These are phyloP conservation scores for Tylochromis polylepis DNA, from an alignment of 2,113 vertebrate genomes.

Conservation along the genomic window DNA sequence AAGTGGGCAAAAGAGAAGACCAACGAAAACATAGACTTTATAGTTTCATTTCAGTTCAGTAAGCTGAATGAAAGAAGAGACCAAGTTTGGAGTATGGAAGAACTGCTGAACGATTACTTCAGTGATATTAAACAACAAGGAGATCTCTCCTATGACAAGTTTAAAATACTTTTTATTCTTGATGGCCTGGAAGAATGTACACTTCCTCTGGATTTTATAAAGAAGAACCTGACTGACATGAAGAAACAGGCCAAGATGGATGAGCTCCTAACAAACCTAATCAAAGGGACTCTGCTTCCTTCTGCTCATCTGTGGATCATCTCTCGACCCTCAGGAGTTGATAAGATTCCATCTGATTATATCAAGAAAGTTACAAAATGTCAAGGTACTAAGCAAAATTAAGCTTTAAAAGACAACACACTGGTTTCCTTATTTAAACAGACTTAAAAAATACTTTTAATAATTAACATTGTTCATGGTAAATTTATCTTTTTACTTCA, in stretches of 20 bases:
- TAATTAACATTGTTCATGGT: fast-evolving
- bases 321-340: not conserved
- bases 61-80: not conserved
- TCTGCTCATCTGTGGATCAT: conserved; percentile 23
- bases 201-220: conserved; percentile 10
- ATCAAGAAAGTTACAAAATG: conserved; percentile 7
- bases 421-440: too few relatives aligned
- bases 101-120: not conserved
- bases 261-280: conserved; percentile 17
- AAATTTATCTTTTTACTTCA: not conserved
- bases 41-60: not conserved
- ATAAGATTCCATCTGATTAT: conserved; percentile 6
- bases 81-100: not conserved
- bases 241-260: not conserved
- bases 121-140: fast-evolving
- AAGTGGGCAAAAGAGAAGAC: not conserved
- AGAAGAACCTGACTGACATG: not conserved
- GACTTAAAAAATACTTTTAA: too few relatives aligned
- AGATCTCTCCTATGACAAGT: not conserved
- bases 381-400: conserved; percentile 10
- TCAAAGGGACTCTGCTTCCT: conserved; percentile 9
- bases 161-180: not conserved
- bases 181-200: conserved; percentile 5
- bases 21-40: not conserved
- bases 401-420: not conserved